Conservation (phyloP, 1,140 invertebrate species). For the Chymomyza costata region DNA sequence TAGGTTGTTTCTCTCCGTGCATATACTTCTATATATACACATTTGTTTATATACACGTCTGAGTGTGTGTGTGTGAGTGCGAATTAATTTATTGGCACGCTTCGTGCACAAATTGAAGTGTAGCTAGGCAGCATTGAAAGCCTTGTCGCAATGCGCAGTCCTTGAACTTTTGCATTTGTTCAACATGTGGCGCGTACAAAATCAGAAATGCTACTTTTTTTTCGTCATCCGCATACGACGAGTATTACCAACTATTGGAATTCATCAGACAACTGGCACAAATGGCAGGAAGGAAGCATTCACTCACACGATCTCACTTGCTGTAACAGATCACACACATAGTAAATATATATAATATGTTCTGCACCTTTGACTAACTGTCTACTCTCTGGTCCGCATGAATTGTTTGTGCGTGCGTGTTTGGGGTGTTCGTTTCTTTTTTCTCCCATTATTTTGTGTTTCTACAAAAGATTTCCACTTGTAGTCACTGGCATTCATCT, state of each 20-base stretch:
- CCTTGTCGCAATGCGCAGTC: conserved; percentile 35
- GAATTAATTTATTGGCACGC: conserved; percentile 71
- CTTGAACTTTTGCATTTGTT: conserved; percentile 8
- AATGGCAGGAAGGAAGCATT: conserved; percentile 54
- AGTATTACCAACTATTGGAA: conserved; percentile 6
- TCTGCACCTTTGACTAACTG: conserved; percentile 59
- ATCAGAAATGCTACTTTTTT: too few species aligned
- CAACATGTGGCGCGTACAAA: conserved; percentile 6
- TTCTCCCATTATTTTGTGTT: conserved; percentile 11
- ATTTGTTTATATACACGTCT: too few species aligned
- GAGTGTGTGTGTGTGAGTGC: conserved; percentile 12
- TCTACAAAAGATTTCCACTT: conserved; percentile 55
- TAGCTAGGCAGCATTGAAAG: conserved; percentile 37
- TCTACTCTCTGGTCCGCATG: background rate
- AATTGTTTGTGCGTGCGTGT: conserved; percentile 44
- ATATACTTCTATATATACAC: too few species aligned
- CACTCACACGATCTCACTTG: background rate
- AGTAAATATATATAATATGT: too few species aligned
- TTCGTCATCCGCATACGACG: background rate
- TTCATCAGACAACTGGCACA: conserved; percentile 43
- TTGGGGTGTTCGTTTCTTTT: conserved; percentile 8
- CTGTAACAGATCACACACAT: conserved; percentile 42
- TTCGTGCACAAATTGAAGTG: conserved; percentile 70
- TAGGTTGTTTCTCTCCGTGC: too few species aligned
- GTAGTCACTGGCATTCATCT: conserved; percentile 12